Percentiles rank a stretch among this genome's conserved stretches.
Conservation (phyloP, 2,797 vertebrate species). For the Streptopelia turtur region DNA sequence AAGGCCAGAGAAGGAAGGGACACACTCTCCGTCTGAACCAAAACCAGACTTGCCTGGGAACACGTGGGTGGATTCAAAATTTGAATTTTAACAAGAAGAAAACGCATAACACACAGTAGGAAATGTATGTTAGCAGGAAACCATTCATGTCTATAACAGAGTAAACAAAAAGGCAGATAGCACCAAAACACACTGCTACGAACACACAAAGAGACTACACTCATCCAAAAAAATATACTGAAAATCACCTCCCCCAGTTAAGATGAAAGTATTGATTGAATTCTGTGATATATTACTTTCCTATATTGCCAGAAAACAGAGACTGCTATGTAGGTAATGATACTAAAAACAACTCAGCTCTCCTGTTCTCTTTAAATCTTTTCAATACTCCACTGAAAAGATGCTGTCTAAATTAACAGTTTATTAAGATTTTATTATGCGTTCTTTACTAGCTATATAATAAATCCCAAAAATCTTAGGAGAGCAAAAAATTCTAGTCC, state of each 20-base stretch:
- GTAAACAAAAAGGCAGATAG: neutral
- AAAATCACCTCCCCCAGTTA: neutral
- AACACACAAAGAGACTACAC: neutral
- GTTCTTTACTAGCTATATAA: neutral
- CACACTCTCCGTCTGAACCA: neutral
- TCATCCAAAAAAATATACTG: neutral
- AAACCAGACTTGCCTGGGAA: neutral
- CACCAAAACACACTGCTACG: neutral
- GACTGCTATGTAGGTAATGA: neutral
- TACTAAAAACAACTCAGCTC: neutral
- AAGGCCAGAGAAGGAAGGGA: neutral
- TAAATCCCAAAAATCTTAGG: neutral
- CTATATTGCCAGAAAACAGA: neutral
- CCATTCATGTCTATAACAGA: rapidly evolving
- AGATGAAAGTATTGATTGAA: neutral
- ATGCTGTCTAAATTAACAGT: neutral
- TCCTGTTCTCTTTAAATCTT: neutral
- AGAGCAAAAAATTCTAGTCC: neutral
- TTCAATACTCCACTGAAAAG: neutral
- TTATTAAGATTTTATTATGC: neutral
- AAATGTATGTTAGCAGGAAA: neutral
- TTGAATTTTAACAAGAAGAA: neutral
- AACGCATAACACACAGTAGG: neutral
- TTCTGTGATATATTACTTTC: neutral
- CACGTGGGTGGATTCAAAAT: neutral